Evolutionary conservation across 2,113 vertebrate species (phyloP).

Genomic region (Blennius ocellaris): DNA sequence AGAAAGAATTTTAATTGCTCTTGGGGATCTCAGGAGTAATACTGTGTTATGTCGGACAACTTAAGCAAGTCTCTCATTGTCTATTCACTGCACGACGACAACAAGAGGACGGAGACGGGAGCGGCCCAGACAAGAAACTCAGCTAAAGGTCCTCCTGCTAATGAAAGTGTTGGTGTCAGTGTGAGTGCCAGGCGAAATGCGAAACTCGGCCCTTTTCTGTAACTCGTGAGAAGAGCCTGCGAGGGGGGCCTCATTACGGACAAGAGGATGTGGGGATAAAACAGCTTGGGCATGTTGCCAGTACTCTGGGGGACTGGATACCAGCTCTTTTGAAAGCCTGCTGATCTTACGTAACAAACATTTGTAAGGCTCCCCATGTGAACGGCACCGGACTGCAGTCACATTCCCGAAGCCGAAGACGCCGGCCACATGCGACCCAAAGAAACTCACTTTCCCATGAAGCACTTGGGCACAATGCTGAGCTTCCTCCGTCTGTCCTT

Average conservation of each 20-base stretch:
- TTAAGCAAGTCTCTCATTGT: conserved; percentile 38
- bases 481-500: conserved; percentile 97
- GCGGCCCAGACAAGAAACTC: conserved; percentile 55
- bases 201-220: conserved; percentile 35
- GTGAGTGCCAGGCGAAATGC: conserved; percentile 29
- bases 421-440: conserved; percentile 1
- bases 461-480: conserved; percentile 97
- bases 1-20: conserved; percentile 47
- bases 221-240: conserved; percentile 40
- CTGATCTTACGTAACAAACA: conserved; percentile 56
- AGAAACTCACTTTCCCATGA: conserved; percentile 97
- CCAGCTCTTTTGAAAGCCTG: conserved; percentile 55
- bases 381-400: conserved; percentile 36
- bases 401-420: conserved; percentile 43
- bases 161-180: conserved; percentile 53
- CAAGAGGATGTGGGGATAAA: conserved; percentile 55
- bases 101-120: conserved; percentile 43
- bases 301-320: conserved; percentile 42
- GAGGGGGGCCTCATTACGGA: conserved; percentile 52
- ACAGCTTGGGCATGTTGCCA: conserved; percentile 62
- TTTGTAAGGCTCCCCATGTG: conserved; percentile 64
- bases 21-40: conserved; percentile 9
- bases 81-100: conserved; percentile 55
- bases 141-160: conserved; percentile 58
- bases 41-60: conserved; percentile 21